Conservation (phyloP, 2,888 invertebrate species). For the Tolmerus cingulatus region DNA sequence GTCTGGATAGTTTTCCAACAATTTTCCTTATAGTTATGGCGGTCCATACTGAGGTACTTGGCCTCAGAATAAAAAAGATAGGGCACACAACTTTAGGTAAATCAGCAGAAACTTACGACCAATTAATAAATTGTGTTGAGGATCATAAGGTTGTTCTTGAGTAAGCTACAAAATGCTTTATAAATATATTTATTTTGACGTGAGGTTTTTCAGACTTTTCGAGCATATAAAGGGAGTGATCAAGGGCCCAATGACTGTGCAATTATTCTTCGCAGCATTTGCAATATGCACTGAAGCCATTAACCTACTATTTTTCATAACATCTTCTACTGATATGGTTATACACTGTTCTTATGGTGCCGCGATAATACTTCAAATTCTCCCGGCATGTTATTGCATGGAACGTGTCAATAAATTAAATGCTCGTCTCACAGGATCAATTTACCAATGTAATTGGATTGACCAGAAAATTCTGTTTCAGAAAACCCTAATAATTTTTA, state of each 20-base stretch:
- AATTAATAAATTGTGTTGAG: neutral
- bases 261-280: neutral
- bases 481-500: neutral
- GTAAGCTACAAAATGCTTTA: neutral
- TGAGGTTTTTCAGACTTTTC: neutral
- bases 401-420: neutral
- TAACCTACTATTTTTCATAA: neutral
- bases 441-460: neutral
- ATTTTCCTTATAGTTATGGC: neutral
- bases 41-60: neutral
- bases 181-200: neutral
- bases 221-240: neutral
- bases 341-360: neutral
- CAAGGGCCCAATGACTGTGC: neutral
- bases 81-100: neutral
- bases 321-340: neutral
- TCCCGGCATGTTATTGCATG: neutral
- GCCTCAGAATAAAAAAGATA: neutral
- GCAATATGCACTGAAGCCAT: neutral
- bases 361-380: neutral
- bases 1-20: neutral
- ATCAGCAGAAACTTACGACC: neutral
- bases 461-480: neutral
- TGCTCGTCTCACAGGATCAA: neutral
- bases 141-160: neutral